Percentiles rank a stretch among this genome's conserved stretches.
These are phyloP conservation scores for Drosophila guanche DNA, from an alignment of 1,140 invertebrate species.

Conservation along the genomic window DNA sequence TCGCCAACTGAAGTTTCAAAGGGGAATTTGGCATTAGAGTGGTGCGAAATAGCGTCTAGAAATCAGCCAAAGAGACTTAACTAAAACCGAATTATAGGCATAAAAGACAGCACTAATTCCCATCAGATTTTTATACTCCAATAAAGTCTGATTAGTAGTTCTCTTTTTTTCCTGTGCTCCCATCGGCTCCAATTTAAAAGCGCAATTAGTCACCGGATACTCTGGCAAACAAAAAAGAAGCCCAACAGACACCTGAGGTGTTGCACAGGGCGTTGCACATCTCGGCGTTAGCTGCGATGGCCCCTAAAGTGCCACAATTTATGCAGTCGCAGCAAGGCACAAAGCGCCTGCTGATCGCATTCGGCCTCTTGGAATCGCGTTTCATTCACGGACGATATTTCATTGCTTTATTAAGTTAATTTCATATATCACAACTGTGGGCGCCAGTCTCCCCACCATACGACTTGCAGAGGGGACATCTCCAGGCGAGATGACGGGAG, in stretches of 20 bases:
- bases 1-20: conserved; percentile 27
- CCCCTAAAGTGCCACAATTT: conserved; percentile 65
- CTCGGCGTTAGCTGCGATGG: conserved; percentile 15
- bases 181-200: too few species aligned
- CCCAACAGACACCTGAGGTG: conserved; percentile 44
- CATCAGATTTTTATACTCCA: too few species aligned
- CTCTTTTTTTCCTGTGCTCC: too few species aligned
- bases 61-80: too few species aligned
- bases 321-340: conserved; percentile 65
- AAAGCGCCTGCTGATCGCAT: conserved; percentile 49
- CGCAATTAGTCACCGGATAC: too few species aligned
- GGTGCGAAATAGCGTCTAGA: conserved; percentile 8
- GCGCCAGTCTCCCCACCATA: conserved; percentile 51
- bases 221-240: too few species aligned
- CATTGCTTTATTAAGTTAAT: conserved; percentile 82
- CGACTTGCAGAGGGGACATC: conserved; percentile 18
- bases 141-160: too few species aligned
- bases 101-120: too few species aligned
- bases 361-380: conserved; percentile 33
- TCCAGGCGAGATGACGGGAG: conserved; percentile 9
- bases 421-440: conserved; percentile 75
- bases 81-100: too few species aligned
- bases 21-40: conserved; percentile 26
- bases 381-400: conserved; percentile 69
- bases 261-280: conserved; percentile 40